Evolutionary conservation across 2,888 invertebrate genomes (phyloP), one percentile per base, ranked within the genome.

Genomic region (Cyrtodaria siliqua): DNA sequence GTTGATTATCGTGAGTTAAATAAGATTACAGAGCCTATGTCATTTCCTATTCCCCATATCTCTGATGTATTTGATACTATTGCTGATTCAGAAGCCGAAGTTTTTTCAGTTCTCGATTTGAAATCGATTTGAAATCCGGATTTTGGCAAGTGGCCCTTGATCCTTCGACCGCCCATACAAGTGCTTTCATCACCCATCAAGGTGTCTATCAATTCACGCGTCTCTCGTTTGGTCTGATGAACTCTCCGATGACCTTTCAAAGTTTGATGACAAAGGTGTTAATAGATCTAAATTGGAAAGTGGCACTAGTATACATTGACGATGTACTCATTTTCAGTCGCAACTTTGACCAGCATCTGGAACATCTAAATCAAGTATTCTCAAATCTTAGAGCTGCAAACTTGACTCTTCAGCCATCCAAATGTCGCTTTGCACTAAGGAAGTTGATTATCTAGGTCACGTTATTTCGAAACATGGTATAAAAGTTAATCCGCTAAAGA

Each of bases 261-360:
- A 52, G 42, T 27, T 49, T 73, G 1, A 83, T 83, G 74, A 66
- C 68, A 2, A 67, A 71, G 26, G 63, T 80, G 1, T 52, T 82
- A 20, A 79, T 70, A 40, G 23, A 55, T 24, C 47, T 74, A 1
- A 72, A 79, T 23, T 84, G 74, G 60, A 81, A 83, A 60, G 63
- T 59, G n/a, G 75, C 67, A 9, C 20, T 85, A 16, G 66, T 81
- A n/a, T 85, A 85, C 50, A 64, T 84, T 29, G 85, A 86, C 71
- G 82, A 85, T 49, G 50, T 75, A 3, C 79, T 14, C 16, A 66
- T 80, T 23, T 82, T 73, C 42, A 69, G 63, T 16, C 40, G 66
- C 12, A 50, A 60, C 26, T 72, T 85, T 47, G 61, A 73, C 2
- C 52, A 73, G 26, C 82, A 79, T 56, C 50, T 82, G 16, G 12